phyloP scores from a whole-genome alignment of 2,113 vertebrate genomes.

The Climacteris rufus region DNA sequence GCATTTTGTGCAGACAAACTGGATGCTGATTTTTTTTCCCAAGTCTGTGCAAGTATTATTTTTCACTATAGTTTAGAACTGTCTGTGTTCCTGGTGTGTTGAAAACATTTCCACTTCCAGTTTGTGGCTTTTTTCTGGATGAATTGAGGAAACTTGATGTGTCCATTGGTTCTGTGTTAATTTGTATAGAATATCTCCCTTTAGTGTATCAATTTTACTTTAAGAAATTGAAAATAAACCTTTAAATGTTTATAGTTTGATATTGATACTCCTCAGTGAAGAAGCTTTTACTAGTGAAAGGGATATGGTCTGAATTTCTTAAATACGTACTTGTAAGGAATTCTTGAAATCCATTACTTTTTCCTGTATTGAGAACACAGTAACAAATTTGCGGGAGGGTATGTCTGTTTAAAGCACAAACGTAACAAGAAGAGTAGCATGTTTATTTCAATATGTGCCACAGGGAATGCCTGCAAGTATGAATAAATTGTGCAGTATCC shows the following conservation, averaged over 20 bases:
- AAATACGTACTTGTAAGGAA: background rate
- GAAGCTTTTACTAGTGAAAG: background rate
- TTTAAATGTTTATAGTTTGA: background rate
- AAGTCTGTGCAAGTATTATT: background rate
- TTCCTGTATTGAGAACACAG: background rate
- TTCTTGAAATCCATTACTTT: background rate
- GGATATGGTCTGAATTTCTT: background rate
- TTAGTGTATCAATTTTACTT: background rate
- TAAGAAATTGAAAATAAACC: background rate
- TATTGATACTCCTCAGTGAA: background rate
- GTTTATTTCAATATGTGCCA: background rate
- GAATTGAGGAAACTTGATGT: background rate
- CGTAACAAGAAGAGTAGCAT: background rate
- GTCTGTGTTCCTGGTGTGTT: background rate
- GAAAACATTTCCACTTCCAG: background rate
- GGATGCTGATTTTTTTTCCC: background rate
- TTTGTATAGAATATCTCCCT: background rate
- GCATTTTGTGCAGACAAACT: background rate
- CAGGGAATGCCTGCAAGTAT: background rate
- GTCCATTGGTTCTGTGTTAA: background rate
- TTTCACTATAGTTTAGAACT: fast-evolving
- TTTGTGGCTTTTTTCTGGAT: background rate
- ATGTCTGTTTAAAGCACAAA: background rate
- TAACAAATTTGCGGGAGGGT: background rate
- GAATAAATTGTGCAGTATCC: background rate